Evolutionary conservation across 2,888 invertebrate genomes (phyloP).

Genomic region (Cistogaster globosa): DNA sequence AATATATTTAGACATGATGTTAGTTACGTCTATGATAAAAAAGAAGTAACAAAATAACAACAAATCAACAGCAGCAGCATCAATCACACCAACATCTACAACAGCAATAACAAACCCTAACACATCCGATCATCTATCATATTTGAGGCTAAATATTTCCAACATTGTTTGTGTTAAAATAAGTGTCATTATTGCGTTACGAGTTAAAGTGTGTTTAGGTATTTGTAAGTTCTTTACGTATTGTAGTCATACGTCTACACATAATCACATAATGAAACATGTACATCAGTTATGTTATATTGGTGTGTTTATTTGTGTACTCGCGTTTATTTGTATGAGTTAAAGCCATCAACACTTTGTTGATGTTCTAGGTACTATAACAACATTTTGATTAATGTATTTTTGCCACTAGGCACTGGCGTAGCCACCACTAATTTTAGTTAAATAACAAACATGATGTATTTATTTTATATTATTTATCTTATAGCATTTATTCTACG

Average conservation of each 20-base stretch:
- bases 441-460: no score
- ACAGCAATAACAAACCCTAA: slow-evolving; percentile 52
- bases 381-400: slow-evolving; percentile 66
- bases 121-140: slow-evolving; percentile 70
- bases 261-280: background rate
- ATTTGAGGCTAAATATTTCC: slow-evolving; percentile 70
- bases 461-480: no score
- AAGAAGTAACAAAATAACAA: slow-evolving; percentile 31
- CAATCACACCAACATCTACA: slow-evolving; percentile 13
- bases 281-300: background rate
- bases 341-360: slow-evolving; percentile 63
- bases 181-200: slow-evolving; percentile 63
- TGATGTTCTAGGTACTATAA: slow-evolving; percentile 63
- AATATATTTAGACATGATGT: slow-evolving; percentile 31
- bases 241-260: background rate
- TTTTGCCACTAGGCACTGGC: slow-evolving; percentile 10
- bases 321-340: slow-evolving; percentile 19
- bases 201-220: background rate
- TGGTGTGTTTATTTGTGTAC: slow-evolving; percentile 7
- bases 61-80: background rate
- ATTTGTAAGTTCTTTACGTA: slow-evolving; percentile 16
- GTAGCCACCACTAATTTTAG: no score
- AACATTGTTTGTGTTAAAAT: slow-evolving; percentile 70
- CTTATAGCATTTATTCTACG: no score
- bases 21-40: slow-evolving; percentile 38